Evolutionary conservation across 2,113 vertebrate genomes (phyloP), one percentile per base, ranked within the genome.

Genomic region (Cercopithecus mona): DNA sequence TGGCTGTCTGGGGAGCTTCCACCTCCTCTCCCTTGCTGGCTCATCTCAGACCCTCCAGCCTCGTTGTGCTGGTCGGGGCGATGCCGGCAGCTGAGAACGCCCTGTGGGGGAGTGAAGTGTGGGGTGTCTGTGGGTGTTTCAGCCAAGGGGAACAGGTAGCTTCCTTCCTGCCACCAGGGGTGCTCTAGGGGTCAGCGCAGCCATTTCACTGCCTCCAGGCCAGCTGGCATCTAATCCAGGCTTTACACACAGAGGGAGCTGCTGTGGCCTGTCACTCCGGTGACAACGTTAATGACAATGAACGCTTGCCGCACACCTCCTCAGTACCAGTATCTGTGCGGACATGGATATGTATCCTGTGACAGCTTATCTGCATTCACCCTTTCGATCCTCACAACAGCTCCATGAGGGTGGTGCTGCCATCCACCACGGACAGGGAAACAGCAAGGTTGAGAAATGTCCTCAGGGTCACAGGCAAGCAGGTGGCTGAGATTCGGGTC

Each of bases 81-180:
- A 89, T 17, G 48, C 79, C 27, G 16, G 84, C 30, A 23, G 73
- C 4, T 10, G 70, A 87, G 84, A 80, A 78, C 10, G 73, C 38
- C 61, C 52, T 2, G 30, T 11, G 50, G 10, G 72, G 78, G 57
- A 78, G 61, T 4, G 35, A 40, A 75, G 35, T 43, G 32, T 72
- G 20, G 10, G 52, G 20, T 80, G 61, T 86, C 73, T 30, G 70
- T 70, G 82, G 76, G n/a, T 45, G 57, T 64, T 18, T 57, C 30
- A 93, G 93, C 64, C 50, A 22, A 27, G 18, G 93, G 80, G 73
- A 50, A 22, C 83, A 52, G 9, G 50, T 43, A 38, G 88, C 79
- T 88, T 88, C 93, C 88, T 88, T 96, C 95, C 88, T 88, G 76
- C 32, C n/a, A 38, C 48, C 11, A 22, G 9, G 45, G 75, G 68